Percentiles rank a stretch among this genome's conserved stretches.
These are phyloP conservation scores for Prorops nasuta DNA, from an alignment of 1,140 invertebrate species.

Conservation along the genomic window DNA sequence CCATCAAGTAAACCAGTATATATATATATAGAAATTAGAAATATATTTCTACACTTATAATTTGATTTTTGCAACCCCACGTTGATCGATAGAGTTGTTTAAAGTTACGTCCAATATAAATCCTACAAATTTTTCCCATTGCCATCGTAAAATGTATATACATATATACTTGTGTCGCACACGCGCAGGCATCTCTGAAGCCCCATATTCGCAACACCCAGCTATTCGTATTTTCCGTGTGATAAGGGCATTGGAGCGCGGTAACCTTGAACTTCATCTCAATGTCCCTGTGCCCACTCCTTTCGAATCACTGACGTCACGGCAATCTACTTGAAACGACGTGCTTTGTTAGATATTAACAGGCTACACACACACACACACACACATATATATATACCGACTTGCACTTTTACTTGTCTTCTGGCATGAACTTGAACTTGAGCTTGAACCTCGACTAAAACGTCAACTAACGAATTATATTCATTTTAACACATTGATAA, in stretches of 20 bases:
- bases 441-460: background rate
- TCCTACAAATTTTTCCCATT: background rate
- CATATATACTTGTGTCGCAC: no score
- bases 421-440: background rate
- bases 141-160: slow-evolving; percentile 18
- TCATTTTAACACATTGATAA: background rate
- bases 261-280: slow-evolving; percentile 56
- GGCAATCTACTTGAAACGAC: slow-evolving; percentile 49
- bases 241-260: slow-evolving; percentile 41
- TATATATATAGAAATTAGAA: no score
- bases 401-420: background rate
- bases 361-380: background rate
- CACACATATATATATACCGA: background rate
- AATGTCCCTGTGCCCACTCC: background rate
- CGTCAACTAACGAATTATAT: background rate
- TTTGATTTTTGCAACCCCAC: no score
- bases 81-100: background rate
- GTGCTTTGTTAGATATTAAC: background rate
- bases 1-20: no score
- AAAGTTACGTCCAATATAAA: background rate
- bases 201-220: slow-evolving; percentile 37
- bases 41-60: no score
- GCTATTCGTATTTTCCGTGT: slow-evolving; percentile 47
- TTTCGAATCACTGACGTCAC: slow-evolving; percentile 46
- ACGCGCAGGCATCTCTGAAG: no score